Evolutionary conservation across 2,113 vertebrate species (phyloP).

Genomic region (Nesogale talazaci): DNA sequence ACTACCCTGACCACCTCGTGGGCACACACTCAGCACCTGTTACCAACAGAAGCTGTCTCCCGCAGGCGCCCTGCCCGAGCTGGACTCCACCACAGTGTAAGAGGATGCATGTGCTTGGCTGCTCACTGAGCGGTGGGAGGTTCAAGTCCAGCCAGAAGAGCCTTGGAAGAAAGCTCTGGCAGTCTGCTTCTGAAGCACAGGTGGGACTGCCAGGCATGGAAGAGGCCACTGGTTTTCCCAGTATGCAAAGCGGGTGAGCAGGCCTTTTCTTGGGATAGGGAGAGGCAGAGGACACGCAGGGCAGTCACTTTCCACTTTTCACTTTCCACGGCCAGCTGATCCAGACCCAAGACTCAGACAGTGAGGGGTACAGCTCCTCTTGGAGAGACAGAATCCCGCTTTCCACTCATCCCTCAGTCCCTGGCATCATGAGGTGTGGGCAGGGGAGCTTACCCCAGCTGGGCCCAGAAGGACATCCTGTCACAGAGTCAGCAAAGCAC

Average conservation of each 20-base stretch:
- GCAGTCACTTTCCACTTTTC: not conserved
- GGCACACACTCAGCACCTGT: accelerated
- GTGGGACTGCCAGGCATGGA: not conserved
- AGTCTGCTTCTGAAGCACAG: not conserved
- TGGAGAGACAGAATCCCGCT: accelerated
- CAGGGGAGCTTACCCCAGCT: too few relatives aligned
- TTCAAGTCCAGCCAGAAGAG: not conserved
- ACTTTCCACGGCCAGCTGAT: accelerated
- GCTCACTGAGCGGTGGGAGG: not conserved
- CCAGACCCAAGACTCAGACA: too few relatives aligned
- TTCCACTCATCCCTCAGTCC: not conserved
- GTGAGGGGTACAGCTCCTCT: not conserved
- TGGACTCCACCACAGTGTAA: too few relatives aligned
- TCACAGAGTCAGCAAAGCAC: too few relatives aligned
- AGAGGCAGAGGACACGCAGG: not conserved
- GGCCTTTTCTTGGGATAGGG: not conserved
- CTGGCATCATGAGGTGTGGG: too few relatives aligned
- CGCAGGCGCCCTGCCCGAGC: not conserved
- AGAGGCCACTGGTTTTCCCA: not conserved
- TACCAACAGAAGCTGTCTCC: not conserved
- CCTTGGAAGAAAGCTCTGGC: not conserved
- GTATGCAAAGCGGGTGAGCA: not conserved
- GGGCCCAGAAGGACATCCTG: too few relatives aligned
- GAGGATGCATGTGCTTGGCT: not conserved
- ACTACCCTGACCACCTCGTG: accelerated